Evolutionary conservation across 1,140 invertebrate species (phyloP).

Genomic region (Carposina sasakii): DNA sequence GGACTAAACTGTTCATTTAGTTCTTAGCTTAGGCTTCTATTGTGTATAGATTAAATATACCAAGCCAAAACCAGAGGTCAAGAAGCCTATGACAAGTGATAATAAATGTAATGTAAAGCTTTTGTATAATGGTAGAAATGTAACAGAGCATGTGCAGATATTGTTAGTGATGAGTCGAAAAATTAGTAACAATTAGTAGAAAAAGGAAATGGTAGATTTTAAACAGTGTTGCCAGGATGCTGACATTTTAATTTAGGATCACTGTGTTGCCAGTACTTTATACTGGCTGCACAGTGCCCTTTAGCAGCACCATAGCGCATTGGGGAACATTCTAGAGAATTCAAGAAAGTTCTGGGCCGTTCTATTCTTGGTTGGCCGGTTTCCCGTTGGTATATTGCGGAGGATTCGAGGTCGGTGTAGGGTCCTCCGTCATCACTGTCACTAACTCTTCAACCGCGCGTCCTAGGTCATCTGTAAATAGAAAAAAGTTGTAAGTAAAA

Average conservation of each 20-base stretch:
- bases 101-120: conserved; percentile 46
- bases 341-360: too few species aligned
- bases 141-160: too few species aligned
- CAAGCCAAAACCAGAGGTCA: too few species aligned
- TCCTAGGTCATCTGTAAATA: conserved; percentile 82
- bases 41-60: too few species aligned
- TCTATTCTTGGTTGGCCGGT: conserved; percentile 41
- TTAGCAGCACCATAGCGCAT: not conserved
- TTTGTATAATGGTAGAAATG: conserved; percentile 52
- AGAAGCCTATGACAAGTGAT: conserved; percentile 38
- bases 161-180: conserved; percentile 70
- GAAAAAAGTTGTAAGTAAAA: conserved; percentile 9
- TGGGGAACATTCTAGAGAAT: not conserved
- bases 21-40: too few species aligned
- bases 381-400: conserved; percentile 64
- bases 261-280: not conserved
- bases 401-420: conserved; percentile 38
- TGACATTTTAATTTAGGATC: not conserved
- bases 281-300: too few species aligned
- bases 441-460: conserved; percentile 90
- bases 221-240: too few species aligned
- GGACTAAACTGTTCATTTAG: too few species aligned
- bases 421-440: conserved; percentile 88
- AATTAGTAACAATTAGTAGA: too few species aligned
- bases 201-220: conserved; percentile 7